Evolutionary conservation across 2,797 vertebrate genomes (phyloP).

Genomic region (Sebastes nivosus): DNA sequence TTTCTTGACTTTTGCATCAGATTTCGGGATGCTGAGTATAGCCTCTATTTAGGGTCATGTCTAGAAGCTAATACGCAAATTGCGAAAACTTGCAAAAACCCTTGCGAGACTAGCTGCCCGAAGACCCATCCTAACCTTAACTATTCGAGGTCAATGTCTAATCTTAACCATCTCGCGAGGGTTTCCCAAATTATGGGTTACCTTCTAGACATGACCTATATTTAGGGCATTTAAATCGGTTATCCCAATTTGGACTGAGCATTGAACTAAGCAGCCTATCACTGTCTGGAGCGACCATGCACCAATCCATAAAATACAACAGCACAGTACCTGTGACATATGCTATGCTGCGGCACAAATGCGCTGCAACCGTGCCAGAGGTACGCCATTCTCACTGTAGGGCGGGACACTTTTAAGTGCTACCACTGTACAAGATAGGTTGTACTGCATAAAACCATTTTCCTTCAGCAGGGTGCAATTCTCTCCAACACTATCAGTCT

Average conservation of each 20-base stretch:
- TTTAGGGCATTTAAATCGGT: background rate
- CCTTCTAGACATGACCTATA: background rate
- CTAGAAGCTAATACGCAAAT: no score
- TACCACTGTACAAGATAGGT: background rate
- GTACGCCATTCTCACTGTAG: background rate
- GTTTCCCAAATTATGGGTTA: background rate
- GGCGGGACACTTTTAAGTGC: background rate
- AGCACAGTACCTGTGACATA: background rate
- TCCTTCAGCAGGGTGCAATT: constrained; percentile 6
- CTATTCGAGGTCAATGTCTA: background rate
- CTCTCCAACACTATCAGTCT: background rate
- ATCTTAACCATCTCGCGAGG: background rate
- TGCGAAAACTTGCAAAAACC: no score
- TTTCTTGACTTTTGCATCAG: background rate
- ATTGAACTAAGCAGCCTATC: background rate
- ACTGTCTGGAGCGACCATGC: background rate
- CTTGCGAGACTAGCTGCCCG: no score
- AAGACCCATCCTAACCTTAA: no score
- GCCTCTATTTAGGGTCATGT: background rate
- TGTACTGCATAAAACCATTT: background rate
- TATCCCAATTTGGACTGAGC: background rate
- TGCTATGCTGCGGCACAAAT: background rate
- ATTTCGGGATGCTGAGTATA: background rate
- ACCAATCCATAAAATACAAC: background rate
- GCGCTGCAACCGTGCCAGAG: background rate